Base-by-base conservation (phyloP, 2,113 vertebrate species). In the Pachypanchax playfairii region DNA sequence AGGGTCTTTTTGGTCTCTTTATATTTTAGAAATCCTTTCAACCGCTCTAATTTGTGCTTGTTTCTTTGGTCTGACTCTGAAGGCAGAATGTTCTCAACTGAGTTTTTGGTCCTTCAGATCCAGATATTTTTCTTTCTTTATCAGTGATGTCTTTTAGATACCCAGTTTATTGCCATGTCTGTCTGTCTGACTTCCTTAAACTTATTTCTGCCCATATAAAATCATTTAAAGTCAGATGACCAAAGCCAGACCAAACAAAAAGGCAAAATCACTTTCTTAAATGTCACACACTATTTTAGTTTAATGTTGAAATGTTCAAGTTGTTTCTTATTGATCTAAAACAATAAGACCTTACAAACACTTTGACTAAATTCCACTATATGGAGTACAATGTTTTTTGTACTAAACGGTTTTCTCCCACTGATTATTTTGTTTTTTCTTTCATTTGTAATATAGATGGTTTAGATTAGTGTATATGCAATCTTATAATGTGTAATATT, bases 21-120 rank as follows among this genome's bases (percentile, higher is more conserved):
- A 53, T 62, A 42, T 63, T 72, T 75, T 18, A 63, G 28, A 75
- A 70, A 79, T 39, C 56, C 31, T 77, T 75, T 80, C 48, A 77
- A 29, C 53, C 50, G 43, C 36, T 73, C 21, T 49, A 69, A 80
- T 70, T 50, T 50, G 66, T 48, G 28, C 58, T 61, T 43, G 39
- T 63, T 36, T 66, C 47, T 71, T 15, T 11, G 25, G 28, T 43
- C 42, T 29, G 0, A 53, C 47, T 31, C 13, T 47, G 43, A 42
- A 54, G 38, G 21, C 38, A 42, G 29, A 67, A 17, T 10, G 31
- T 33, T 13, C 20, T 52, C n/a, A 44, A 17, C n/a, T 39, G 0
- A 12, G 12, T 28, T 56, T 28, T 31, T 13, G 47, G 33, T 46
- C 21, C 36, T 70, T 24, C 1, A 24, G 14, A 26, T 36, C 24